Evolutionary conservation across 2,113 vertebrate species (phyloP).

Genomic region (Strigops habroptila): DNA sequence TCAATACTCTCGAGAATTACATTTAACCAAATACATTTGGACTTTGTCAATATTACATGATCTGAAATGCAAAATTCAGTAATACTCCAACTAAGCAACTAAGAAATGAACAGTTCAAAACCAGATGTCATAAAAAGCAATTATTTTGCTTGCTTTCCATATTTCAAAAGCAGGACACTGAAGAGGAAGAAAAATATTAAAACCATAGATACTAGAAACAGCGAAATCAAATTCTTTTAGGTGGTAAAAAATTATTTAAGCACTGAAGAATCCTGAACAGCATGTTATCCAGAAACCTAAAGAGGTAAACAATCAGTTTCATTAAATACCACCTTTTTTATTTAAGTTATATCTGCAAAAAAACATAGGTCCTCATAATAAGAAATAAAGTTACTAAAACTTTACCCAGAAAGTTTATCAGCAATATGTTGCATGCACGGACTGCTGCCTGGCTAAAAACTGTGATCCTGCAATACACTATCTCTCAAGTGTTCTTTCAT

Average conservation of each 20-base stretch:
- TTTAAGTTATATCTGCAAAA: neutral
- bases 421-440: neutral
- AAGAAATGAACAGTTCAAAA: neutral
- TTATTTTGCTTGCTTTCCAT: neutral
- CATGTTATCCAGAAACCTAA: neutral
- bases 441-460: neutral
- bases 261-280: neutral
- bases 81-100: neutral
- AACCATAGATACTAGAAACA: neutral
- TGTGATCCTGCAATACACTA: neutral
- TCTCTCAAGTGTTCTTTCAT: neutral
- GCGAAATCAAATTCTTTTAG: neutral
- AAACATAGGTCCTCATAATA: neutral
- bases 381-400: neutral
- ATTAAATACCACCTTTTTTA: neutral
- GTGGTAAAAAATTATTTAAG: neutral
- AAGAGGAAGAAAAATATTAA: neutral
- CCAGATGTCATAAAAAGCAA: neutral
- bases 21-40: neutral
- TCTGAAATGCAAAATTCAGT: neutral
- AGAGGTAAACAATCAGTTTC: neutral
- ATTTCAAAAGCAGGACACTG: neutral
- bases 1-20: neutral
- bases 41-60: neutral
- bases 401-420: neutral